phyloP scores from a whole-genome alignment of 1,140 invertebrate species.

The Cheumatopsyche charites region DNA sequence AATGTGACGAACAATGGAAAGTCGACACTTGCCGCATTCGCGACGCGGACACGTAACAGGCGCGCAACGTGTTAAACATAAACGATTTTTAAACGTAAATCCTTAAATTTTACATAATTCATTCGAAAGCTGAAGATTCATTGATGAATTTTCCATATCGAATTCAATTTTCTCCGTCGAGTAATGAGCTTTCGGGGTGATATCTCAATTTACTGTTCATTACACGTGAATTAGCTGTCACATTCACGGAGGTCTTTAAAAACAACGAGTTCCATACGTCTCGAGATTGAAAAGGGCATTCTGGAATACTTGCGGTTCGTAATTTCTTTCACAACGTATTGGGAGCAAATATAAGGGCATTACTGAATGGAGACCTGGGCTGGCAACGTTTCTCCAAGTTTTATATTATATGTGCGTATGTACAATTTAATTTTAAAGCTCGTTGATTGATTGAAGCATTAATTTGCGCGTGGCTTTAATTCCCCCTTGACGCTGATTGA shows the following conservation, averaged over 20 bases:
- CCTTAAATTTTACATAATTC: too few species aligned
- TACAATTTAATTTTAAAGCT: background rate
- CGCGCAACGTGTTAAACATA: background rate
- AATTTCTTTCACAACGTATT: constrained; percentile 44
- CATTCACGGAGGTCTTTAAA: constrained; percentile 37
- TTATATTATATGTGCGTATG: background rate
- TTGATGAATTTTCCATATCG: too few species aligned
- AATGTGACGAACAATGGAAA: constrained; percentile 21
- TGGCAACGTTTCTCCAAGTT: constrained; percentile 13
- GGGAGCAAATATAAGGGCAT: constrained; percentile 41
- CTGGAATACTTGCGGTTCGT: constrained; percentile 38
- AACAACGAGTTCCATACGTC: constrained; percentile 35
- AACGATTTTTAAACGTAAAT: too few species aligned
- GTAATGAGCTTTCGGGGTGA: background rate
- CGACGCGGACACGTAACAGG: background rate
- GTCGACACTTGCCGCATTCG: background rate
- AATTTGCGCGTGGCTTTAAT: too few species aligned
- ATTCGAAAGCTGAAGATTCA: too few species aligned
- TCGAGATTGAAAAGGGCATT: constrained; percentile 33
- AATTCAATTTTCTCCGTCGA: background rate
- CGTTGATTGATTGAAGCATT: too few species aligned
- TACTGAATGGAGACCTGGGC: constrained; percentile 28
- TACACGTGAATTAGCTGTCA: constrained; percentile 38
- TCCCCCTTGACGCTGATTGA: background rate
- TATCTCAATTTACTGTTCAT: constrained; percentile 27